Evolutionary conservation across 2,113 vertebrate species (phyloP).

Genomic region (Daubentonia madagascariensis): DNA sequence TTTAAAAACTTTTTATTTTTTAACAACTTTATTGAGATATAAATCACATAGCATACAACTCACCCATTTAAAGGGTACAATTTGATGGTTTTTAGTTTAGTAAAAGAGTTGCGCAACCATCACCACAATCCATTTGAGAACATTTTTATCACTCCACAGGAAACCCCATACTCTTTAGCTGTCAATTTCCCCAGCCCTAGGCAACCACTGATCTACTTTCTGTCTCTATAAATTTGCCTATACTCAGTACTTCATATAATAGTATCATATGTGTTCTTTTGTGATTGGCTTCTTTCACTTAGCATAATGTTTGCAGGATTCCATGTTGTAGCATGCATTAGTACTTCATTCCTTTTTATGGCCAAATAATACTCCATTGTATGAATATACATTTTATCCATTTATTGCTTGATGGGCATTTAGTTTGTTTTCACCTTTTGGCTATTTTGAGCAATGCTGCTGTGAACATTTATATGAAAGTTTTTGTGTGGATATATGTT

Average conservation of each 20-base stretch:
- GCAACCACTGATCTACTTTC: neutral
- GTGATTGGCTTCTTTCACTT: neutral
- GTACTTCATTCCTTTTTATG: neutral
- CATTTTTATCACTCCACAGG: neutral
- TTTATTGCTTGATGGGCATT: neutral
- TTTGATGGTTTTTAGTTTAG: neutral
- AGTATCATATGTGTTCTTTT: neutral
- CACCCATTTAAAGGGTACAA: neutral
- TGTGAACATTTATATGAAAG: neutral
- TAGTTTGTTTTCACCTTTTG: neutral
- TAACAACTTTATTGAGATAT: neutral
- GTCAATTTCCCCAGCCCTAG: neutral
- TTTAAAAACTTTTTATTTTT: slow-evolving; percentile 29
- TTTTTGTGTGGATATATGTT: neutral
- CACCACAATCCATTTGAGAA: neutral
- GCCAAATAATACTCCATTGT: neutral
- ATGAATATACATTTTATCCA: neutral
- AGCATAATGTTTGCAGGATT: neutral
- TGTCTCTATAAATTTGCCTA: neutral
- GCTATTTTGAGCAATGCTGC: neutral
- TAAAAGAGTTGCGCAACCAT: neutral
- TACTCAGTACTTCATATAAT: neutral
- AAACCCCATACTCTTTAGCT: neutral
- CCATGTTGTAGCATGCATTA: neutral
- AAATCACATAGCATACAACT: neutral